A percentile compares a stretch with the other conserved stretches of the same genome.
phyloP scores from a whole-genome alignment of 2,888 invertebrate genomes.

The Dasysyrphus tricinctus region DNA sequence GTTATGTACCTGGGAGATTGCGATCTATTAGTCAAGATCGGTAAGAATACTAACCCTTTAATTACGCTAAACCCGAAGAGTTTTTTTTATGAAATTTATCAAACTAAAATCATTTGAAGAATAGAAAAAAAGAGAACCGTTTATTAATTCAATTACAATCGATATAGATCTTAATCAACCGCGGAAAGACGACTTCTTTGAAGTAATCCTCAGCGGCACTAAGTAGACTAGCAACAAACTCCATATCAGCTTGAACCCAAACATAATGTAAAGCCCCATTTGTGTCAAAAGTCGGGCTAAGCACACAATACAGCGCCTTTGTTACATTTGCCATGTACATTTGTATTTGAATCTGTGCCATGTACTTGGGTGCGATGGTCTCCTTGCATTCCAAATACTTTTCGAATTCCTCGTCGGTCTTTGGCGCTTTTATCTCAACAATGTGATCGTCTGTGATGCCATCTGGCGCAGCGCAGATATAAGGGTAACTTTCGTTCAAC shows the following conservation, averaged over 20 bases:
- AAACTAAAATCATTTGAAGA: background rate
- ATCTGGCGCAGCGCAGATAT: slow-evolving; percentile 81
- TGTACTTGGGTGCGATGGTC: slow-evolving; percentile 82
- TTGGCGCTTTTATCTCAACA: slow-evolving; percentile 83
- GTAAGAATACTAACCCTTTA: too few species aligned
- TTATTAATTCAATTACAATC: slow-evolving; percentile 61
- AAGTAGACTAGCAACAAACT: slow-evolving; percentile 81
- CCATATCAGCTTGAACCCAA: slow-evolving; percentile 83
- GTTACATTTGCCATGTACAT: slow-evolving; percentile 83
- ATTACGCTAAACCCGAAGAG: too few species aligned
- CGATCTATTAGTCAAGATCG: too few species aligned
- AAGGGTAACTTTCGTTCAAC: slow-evolving; percentile 81
- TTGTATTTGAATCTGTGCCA: slow-evolving; percentile 83
- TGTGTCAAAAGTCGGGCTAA: slow-evolving; percentile 82
- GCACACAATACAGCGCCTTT: slow-evolving; percentile 82
- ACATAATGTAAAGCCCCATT: slow-evolving; percentile 83
- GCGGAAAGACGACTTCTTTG: slow-evolving; percentile 81
- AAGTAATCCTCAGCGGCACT: slow-evolving; percentile 82
- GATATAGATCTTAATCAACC: slow-evolving; percentile 80
- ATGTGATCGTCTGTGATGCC: slow-evolving; percentile 83
- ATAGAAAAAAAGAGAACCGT: slow-evolving; percentile 12
- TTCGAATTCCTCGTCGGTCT: slow-evolving; percentile 83
- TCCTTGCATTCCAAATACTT: slow-evolving; percentile 82
- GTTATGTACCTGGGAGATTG: too few species aligned
- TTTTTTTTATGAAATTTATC: too few species aligned